Evolutionary conservation across 2,113 vertebrate species (phyloP).

Genomic region (Prionailurus viverrinus): DNA sequence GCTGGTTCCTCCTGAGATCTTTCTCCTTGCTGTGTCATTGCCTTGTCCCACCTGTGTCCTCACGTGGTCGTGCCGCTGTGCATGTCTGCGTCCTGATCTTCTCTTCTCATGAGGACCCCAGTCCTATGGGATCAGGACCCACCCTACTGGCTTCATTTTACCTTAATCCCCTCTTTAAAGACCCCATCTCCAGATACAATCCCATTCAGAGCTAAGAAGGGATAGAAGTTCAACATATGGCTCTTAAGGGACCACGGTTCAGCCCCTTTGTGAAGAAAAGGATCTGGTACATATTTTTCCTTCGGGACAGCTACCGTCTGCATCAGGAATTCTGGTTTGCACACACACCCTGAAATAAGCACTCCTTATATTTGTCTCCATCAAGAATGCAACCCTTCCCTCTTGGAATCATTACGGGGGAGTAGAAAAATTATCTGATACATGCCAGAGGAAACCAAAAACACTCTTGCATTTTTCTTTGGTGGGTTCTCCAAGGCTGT

Average conservation of each 20-base stretch:
- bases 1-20: no score
- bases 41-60: not conserved
- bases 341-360: not conserved
- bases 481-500: not conserved
- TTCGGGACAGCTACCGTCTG: not conserved
- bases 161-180: no score
- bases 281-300: not conserved
- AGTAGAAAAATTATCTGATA: no score
- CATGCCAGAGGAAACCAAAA: not conserved
- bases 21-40: not conserved
- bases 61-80: rapidly evolving
- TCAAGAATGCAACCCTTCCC: not conserved
- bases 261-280: no score
- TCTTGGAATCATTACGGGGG: not conserved
- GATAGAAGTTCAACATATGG: rapidly evolving
- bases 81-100: not conserved
- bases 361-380: not conserved
- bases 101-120: not conserved
- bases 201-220: no score
- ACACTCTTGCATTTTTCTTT: not conserved
- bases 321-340: not conserved
- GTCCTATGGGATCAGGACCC: rapidly evolving
- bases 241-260: rapidly evolving
- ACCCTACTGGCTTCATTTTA: not conserved
- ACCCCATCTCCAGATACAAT: not conserved